Base-by-base conservation (phyloP, 2,113 vertebrate genomes). In the Nematolebias whitei region DNA sequence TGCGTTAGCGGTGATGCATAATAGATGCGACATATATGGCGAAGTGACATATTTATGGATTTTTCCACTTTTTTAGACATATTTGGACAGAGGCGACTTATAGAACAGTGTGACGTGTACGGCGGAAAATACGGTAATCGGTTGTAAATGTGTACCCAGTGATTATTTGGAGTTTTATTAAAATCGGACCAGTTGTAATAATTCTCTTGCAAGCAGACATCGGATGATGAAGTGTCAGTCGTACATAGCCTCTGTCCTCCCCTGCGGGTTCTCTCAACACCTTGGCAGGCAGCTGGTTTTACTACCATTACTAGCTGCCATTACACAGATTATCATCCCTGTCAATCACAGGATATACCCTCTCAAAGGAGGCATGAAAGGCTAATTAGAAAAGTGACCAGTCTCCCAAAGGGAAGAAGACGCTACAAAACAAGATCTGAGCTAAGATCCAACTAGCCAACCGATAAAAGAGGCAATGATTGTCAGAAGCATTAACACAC, bases 271-370 rank as follows among this genome's bases (percentile, higher is more conserved):
- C 65, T 83, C 63, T 78, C 63, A 23, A 82, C 88, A 86, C 85
- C 85, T 90, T 78, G 69, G 82, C 74, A 67, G 75, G 56, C 85
- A 88, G 78, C 85, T 87, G 87, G 82, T 68, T 65, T 70, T 12
- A 10, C 47, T 12, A 2, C 54, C 68, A 13, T 68, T 2, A 56
- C 57, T 20, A 39, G 44, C 77, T 58, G 53, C 77, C 77, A 89
- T 91, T 89, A 89, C 68, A 22, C 50, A 44, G 87, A 91, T 91
- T 85, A 90, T 81, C 83, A 84, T 62, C 44, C 29, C 78, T 80
- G 90, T 88, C 90, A 81, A 83, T 91, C 88, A 83, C 44, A 64
- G 6, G 61, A 62, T 44, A 50, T 51, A 1, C 61, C 40, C 40
- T 56, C 56, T 59, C 55, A 19, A 73, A 73, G 68, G 29, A 72